Evolutionary conservation across 2,113 vertebrate species (phyloP).

Genomic region (Catharus bicknelli): DNA sequence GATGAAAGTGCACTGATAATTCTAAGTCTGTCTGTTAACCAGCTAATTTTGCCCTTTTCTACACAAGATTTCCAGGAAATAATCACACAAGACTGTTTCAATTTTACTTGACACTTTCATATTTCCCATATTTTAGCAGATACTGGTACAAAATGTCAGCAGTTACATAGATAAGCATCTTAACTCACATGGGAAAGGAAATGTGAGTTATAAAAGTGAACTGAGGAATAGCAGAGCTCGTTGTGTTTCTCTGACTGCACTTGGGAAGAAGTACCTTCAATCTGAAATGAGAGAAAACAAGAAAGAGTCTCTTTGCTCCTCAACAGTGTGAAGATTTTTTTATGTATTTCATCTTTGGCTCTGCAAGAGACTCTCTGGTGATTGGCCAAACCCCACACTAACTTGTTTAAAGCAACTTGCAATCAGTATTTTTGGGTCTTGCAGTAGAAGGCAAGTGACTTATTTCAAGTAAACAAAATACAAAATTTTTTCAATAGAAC

Average conservation of each 20-base stretch:
- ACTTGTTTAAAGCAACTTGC: background rate
- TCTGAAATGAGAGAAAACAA: background rate
- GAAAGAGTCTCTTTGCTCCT: background rate
- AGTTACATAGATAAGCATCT: background rate
- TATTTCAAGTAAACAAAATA: background rate
- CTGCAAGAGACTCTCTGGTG: background rate
- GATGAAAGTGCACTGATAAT: background rate
- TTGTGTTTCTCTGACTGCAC: background rate
- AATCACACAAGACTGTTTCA: background rate
- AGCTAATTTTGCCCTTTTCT: background rate
- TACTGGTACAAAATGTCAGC: background rate
- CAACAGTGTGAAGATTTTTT: background rate
- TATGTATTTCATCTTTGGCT: background rate
- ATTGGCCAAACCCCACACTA: background rate
- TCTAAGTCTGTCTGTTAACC: background rate
- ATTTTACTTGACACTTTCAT: background rate
- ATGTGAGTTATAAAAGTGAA: background rate
- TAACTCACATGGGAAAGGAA: background rate
- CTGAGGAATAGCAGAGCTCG: background rate
- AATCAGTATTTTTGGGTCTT: background rate
- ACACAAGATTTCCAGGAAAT: background rate
- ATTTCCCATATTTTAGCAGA: background rate
- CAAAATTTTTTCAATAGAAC: background rate
- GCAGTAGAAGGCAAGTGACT: background rate
- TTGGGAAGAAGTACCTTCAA: background rate